Conservation (phyloP, 2,888 invertebrate genomes). For the Eledone cirrhosa region DNA sequence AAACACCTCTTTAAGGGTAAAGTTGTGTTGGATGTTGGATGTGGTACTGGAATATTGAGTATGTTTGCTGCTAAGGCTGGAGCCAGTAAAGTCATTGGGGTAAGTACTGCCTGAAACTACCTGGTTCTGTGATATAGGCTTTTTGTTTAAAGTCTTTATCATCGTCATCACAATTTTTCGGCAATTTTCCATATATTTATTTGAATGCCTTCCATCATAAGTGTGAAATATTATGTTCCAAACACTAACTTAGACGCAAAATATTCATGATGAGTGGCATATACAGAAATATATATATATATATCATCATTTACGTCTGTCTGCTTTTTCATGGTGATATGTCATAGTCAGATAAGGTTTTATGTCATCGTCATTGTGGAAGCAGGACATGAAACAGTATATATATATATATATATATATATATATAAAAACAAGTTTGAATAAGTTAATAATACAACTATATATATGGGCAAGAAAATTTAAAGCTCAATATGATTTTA, state of each 20-base stretch:
- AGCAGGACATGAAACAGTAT: too few species aligned
- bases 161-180: background rate
- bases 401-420: too few species aligned
- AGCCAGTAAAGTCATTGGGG: slow-evolving; percentile 90
- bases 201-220: background rate
- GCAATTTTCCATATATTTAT: background rate
- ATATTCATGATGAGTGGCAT: too few species aligned
- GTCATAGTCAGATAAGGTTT: too few species aligned
- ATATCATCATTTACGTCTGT: too few species aligned
- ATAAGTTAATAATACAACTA: too few species aligned
- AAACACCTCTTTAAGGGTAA: slow-evolving; percentile 95
- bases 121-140: background rate
- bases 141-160: background rate
- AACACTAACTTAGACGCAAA: slow-evolving; percentile 10
- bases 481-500: too few species aligned
- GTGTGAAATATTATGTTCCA: background rate
- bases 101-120: slow-evolving; percentile 50
- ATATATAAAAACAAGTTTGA: too few species aligned
- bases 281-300: too few species aligned
- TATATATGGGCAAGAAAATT: too few species aligned
- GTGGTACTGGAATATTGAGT: slow-evolving; percentile 97
- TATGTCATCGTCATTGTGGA: too few species aligned
- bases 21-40: slow-evolving; percentile 95
- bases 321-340: too few species aligned
- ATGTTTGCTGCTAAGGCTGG: slow-evolving; percentile 99